These are phyloP conservation scores for Nephrotoma flavescens DNA, from an alignment of 2,888 invertebrate species.

Conservation along the genomic window DNA sequence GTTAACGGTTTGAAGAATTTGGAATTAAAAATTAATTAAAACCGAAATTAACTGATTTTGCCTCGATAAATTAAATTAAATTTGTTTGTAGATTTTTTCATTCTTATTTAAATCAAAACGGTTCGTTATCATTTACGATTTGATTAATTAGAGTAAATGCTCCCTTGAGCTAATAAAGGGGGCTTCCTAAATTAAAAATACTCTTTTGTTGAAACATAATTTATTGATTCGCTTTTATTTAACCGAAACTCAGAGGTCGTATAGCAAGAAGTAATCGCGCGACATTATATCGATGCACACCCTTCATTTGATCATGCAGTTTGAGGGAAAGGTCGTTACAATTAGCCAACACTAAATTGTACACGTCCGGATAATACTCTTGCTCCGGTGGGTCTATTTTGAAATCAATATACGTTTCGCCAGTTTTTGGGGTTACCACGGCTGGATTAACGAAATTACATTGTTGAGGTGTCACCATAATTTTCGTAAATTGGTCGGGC, in stretches of 20 bases:
- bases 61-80: too few species aligned
- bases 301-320: neutral
- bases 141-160: too few species aligned
- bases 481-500: neutral
- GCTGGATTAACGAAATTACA: neutral
- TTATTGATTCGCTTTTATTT: neutral
- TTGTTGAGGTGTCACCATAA: neutral
- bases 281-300: neutral
- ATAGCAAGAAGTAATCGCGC: neutral
- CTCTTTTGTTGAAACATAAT: neutral
- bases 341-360: neutral
- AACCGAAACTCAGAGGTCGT: neutral
- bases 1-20: too few species aligned
- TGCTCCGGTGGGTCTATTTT: neutral
- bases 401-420: neutral
- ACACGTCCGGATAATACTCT: neutral
- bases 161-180: too few species aligned
- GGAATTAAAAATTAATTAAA: too few species aligned
- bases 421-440: neutral
- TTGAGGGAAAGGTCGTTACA: neutral
- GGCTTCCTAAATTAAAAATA: too few species aligned
- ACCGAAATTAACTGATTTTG: too few species aligned
- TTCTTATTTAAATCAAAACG: too few species aligned
- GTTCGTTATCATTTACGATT: too few species aligned
- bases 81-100: too few species aligned